Base-by-base conservation (phyloP, 2,113 vertebrate genomes). In the Electrona antarctica region DNA sequence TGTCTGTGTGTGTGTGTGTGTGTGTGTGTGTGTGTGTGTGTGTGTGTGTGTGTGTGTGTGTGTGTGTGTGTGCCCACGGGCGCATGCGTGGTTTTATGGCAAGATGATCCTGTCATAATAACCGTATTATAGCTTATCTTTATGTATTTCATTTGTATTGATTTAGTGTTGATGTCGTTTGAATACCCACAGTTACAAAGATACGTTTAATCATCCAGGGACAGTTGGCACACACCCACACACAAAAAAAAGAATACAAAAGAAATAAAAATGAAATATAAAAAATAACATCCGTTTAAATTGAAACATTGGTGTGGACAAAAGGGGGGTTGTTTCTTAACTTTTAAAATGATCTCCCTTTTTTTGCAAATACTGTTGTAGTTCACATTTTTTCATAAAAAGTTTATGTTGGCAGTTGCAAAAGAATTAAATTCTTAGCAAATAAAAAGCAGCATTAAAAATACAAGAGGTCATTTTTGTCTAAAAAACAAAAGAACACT, bases 381-480 rank as follows among this genome's bases (percentile, higher is more conserved):
- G 89, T 93, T 93, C 89, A 92, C 90, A 92, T 93, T 93, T 41
- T 21, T 92, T 94, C 91, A 90, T 92, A 94, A 93, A 93, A 94
- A 93, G 91, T 93, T 91, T 83, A 90, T 91, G 92, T 93, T 92
- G 92, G 92, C 93, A 93, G 93, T 94, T 94, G 93, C 93, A 94
- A 94, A 94, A 94, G 88, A 94, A 94, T 93, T 92, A 82, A 92
- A 91, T 93, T 93, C 91, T 92, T 92, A 94, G 93, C 92, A 94
- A 93, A 94, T 93, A 92, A 92, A 94, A 94, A 94, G 93, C 93
- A 94, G 93, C 93, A 94, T 94, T 21, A 94, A 94, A 94, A 94
- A 94, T 94, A 94, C 92, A 94, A 92, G 92, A 94, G 93, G 93
- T 94, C 92, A 90, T 93, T 93, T 87, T 92, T 94, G 90, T 93